Base-by-base conservation (phyloP, 2,888 invertebrate species). In the Suillia variegata region DNA sequence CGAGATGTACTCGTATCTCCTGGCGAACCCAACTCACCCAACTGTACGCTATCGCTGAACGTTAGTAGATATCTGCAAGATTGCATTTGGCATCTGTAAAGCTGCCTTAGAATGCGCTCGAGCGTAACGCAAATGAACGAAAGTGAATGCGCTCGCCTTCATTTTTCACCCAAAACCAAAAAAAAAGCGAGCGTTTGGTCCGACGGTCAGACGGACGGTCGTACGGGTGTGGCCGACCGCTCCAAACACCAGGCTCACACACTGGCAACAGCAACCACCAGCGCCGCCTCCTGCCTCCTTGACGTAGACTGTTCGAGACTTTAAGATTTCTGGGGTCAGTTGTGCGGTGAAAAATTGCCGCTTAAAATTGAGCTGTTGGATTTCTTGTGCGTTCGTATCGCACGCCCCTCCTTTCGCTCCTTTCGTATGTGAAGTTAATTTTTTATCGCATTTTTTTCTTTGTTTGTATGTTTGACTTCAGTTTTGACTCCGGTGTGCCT, bases 311-410 rank as follows among this genome's bases (percentile, higher is more conserved):
- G 45, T 18, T 4, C 26, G 51, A 47, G 54, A 50, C 62, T 48
- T 33, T 53, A 45, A 49, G 62, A 65, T 38, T 52, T 33, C 52
- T 52, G 34, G 31, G 67, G 66, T 65, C 68, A 54, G 49, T 54
- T 13, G 34, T 24, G 22, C 56, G 26, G 38, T 49, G 31, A 60
- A 57, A 61, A 49, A 58, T 58, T 54, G 34, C 58, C 38, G 54
- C 38, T 50, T 24, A 20, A 59, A 67, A 73, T 75, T 74, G 69
- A 73, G 74, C 63, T 72, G 74, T 75, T 71, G 66, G 59, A 55
- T 67, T 66, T 60, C 57, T 51, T 2, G 13, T 33, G 13, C 33
- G 20, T 34, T n/a, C 33, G 15, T 52, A 15, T 20, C n/a, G 33
- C 20, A 8, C 49, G 67, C 22, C 18, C 10, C n/a, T 47, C 47